Conservation (phyloP, 1,140 invertebrate genomes). For the Teleopsis dalmanni region DNA sequence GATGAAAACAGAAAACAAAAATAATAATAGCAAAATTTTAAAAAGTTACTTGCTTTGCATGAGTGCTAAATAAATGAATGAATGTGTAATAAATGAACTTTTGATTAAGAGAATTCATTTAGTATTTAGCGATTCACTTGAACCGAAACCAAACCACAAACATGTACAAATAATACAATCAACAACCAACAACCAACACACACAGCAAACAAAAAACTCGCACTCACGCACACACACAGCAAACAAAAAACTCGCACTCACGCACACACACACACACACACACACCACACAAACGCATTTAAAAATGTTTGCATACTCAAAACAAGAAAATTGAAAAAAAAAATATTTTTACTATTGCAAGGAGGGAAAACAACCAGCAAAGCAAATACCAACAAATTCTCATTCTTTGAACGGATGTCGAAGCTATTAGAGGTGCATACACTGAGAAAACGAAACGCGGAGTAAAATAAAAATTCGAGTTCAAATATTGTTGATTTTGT, state of each 20-base stretch:
- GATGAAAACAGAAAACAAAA: no score
- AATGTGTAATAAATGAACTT: no score
- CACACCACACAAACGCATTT: neutral
- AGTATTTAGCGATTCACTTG: no score
- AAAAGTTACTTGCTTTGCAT: no score
- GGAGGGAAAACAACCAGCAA: slow-evolving; percentile 1
- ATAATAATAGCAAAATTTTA: no score
- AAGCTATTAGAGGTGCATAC: slow-evolving; percentile 27
- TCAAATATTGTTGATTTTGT: neutral
- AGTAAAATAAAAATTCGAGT: no score
- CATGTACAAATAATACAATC: neutral
- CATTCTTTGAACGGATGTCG: slow-evolving; percentile 36
- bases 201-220: neutral
- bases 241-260: neutral
- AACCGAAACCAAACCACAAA: no score
- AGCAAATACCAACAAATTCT: neutral
- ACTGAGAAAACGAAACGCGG: slow-evolving; percentile 4
- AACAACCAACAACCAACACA: slow-evolving; percentile 3
- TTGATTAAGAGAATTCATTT: no score
- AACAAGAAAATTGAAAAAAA: neutral
- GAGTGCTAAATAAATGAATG: no score
- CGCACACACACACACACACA: slow-evolving; percentile 1
- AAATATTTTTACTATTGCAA: neutral
- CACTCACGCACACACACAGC: neutral
- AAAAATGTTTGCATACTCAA: neutral